Percentiles rank a stretch among this genome's conserved stretches.
These are phyloP conservation scores for Cheumatopsyche charites DNA, from an alignment of 1,140 invertebrate genomes.

Conservation along the genomic window DNA sequence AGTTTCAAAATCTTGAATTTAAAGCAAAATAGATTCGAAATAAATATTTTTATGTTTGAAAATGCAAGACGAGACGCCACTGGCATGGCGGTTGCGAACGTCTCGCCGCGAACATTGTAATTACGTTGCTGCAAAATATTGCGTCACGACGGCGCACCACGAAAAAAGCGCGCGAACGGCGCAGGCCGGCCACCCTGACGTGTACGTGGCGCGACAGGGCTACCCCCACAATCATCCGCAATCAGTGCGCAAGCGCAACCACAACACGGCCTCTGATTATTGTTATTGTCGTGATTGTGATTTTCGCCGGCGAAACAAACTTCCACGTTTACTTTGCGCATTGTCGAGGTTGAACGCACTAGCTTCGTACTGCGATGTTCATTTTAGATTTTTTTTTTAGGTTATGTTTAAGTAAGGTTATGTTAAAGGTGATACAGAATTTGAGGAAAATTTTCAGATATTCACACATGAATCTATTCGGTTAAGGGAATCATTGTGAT, in stretches of 20 bases:
- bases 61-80: no score
- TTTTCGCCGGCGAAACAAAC: conserved; percentile 10
- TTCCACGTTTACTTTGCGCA: conserved; percentile 18
- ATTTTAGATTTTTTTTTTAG: no score
- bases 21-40: no score
- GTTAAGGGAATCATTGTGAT: no score
- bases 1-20: no score
- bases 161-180: conserved; percentile 10
- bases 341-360: neutral
- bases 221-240: conserved; percentile 9
- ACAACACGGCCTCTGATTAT: conserved; percentile 1
- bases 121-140: conserved; percentile 47
- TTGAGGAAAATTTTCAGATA: no score
- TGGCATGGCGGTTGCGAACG: neutral
- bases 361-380: no score
- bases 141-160: conserved; percentile 44
- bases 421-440: no score
- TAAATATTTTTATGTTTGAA: no score
- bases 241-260: conserved; percentile 3
- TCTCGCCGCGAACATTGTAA: conserved; percentile 45
- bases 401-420: no score
- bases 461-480: no score
- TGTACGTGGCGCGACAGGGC: conserved; percentile 23
- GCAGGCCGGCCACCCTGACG: conserved; percentile 23
- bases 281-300: neutral